phyloP scores from a whole-genome alignment of 2,113 vertebrate species.

The Mus musculus region GRCm39 chr6:72420001-72420500 shows the following conservation, averaged over 20 bases:
- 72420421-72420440: background rate
- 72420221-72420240: slow-evolving; percentile 27
- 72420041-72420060: slow-evolving; percentile 22
- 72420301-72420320: background rate
- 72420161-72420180: slow-evolving; percentile 50
- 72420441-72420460: background rate
- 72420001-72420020: slow-evolving; percentile 38
- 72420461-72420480: background rate
- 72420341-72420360: background rate
- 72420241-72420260: background rate
- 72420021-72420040: background rate
- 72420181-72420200: slow-evolving; percentile 9
- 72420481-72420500: background rate
- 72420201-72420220: background rate
- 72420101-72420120: slow-evolving; percentile 24
- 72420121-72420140: slow-evolving; percentile 55
- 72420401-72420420: slow-evolving; percentile 26
- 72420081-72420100: slow-evolving; percentile 37
- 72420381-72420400: background rate
- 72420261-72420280: background rate
- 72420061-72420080: slow-evolving; percentile 44
- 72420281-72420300: background rate
- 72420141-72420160: slow-evolving; percentile 50
- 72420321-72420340: background rate
- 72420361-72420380: background rate